Evolutionary conservation across 2,797 vertebrate species (phyloP), one percentile per base, ranked within the genome.

Genomic region (Pagetopsis macropterus): DNA sequence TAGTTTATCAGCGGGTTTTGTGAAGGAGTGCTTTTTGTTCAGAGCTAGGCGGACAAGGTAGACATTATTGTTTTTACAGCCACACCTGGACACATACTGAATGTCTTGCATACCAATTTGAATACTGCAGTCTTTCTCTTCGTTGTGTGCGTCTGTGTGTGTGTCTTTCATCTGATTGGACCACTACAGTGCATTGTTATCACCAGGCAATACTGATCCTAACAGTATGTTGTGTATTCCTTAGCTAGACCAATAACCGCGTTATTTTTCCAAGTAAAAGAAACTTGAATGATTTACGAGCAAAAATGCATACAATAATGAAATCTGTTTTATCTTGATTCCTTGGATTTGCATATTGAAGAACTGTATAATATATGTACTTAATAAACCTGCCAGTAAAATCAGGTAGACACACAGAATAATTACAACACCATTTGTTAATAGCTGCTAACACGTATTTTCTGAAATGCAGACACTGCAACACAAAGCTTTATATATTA

Each of bases 61-160:
- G 76, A 83, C 43, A 57, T 45, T 80, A 78, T 70, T 51, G 41
- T 77, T 84, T 82, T 79, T 74, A 31, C 5, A 43, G 65, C 68
- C 40, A 48, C 84, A 88, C 79, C 78, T 87, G 76, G 44, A 74
- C 44, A 58, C 57, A 70, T 65, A 58, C 27, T 67, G 46, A 65
- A 68, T 46, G 45, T 56, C 43, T 9, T 12, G 12, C 37, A 37
- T 27, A 27, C 65, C 46, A 61, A 14, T 27, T 65, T 16, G 69
- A 59, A 40, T 61, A 7, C 45, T 41, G 13, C 12, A 16, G 41
- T 65, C 33, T 72, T 55, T 31, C n/a, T 55, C 31, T 14, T 57
- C 10, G n/a, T 51, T 27, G 27, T 27, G 27, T 27, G 4, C 4
- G 27, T 27, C 12, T 49, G 3, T 3, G 3, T 51, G 11, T 44